phyloP scores from a whole-genome alignment of 1,140 invertebrate species.

The Sitodiplosis mosellana region DNA sequence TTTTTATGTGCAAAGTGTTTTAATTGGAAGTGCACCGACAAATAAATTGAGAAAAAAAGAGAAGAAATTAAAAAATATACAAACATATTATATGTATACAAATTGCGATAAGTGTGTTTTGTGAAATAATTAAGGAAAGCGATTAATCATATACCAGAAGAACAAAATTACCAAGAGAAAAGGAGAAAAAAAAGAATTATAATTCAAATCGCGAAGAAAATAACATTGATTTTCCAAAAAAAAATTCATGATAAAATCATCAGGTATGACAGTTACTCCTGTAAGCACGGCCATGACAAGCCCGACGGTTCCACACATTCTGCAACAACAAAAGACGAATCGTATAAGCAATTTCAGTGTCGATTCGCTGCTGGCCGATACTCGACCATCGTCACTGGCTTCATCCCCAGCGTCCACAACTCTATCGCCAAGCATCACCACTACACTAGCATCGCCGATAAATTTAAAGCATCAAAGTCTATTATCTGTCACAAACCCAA shows the following conservation, averaged over 20 bases:
- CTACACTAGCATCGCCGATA: too few relatives aligned
- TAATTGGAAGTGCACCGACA: too few relatives aligned
- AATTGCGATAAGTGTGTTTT: too few relatives aligned
- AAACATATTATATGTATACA: too few relatives aligned
- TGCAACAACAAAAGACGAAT: constrained; percentile 21
- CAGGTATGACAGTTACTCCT: constrained; percentile 25
- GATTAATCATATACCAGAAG: too few relatives aligned
- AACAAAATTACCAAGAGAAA: too few relatives aligned
- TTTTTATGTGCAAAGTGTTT: too few relatives aligned
- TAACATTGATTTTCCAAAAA: background rate
- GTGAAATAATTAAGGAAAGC: too few relatives aligned
- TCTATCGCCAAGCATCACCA: background rate
- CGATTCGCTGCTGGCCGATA: constrained; percentile 43
- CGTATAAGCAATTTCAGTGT: constrained; percentile 46
- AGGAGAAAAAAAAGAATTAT: too few relatives aligned
- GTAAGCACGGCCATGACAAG: constrained; percentile 25
- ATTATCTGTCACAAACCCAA: constrained; percentile 11
- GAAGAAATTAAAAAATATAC: too few relatives aligned
- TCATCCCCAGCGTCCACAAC: constrained; percentile 22
- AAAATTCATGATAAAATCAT: constrained; percentile 9
- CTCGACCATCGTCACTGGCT: constrained; percentile 26
- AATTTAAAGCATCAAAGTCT: constrained; percentile 2
- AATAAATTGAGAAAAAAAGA: too few relatives aligned
- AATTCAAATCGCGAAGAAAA: too few relatives aligned
- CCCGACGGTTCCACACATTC: constrained; percentile 23